phyloP scores from a whole-genome alignment of 30 jellyfish, hydroid and myxozoan genomes.

The Catostylus mosaicus region DNA sequence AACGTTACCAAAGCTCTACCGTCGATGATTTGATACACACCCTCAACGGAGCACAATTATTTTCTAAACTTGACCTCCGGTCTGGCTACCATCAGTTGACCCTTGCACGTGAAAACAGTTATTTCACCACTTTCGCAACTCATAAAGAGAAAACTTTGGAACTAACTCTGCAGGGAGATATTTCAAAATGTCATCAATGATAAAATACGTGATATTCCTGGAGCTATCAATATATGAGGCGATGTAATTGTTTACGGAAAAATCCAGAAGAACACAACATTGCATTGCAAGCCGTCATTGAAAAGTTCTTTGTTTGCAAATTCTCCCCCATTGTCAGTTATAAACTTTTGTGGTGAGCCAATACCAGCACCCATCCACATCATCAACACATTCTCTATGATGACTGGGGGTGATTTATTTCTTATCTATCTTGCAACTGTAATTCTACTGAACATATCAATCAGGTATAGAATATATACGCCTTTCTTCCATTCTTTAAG shows the following conservation, averaged over 20 bases:
- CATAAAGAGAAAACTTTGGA: conserved; percentile 14
- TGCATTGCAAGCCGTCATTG: conserved; percentile 38
- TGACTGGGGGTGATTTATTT: conserved; percentile 6
- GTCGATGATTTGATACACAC: conserved; percentile 44
- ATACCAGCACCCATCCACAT: conserved; percentile 29
- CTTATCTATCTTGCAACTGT: conserved; percentile 20
- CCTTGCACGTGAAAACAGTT: conserved; percentile 45
- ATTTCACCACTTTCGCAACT: conserved; percentile 44
- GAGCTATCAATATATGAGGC: conserved; percentile 46
- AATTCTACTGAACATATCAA: conserved; percentile 21
- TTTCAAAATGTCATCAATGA: conserved; percentile 55
- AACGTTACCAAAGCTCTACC: conserved; percentile 46
- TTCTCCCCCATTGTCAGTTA: background rate
- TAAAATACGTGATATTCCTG: conserved; percentile 45
- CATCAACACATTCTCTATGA: conserved; percentile 13
- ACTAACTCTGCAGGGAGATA: background rate
- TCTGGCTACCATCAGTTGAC: conserved; percentile 45
- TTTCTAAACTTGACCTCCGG: conserved; percentile 43
- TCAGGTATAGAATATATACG: conserved; percentile 6
- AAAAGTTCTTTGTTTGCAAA: background rate
- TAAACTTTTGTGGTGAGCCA: conserved; percentile 14
- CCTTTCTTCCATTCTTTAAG: conserved; percentile 10
- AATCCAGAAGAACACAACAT: conserved; percentile 36
- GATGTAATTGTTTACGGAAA: conserved; percentile 40
- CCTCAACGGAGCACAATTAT: conserved; percentile 49